Evolutionary conservation across 92 coral and sea anemone species (phyloP), one percentile per base, ranked within the genome.

Genomic region (Siderastrea radians): DNA sequence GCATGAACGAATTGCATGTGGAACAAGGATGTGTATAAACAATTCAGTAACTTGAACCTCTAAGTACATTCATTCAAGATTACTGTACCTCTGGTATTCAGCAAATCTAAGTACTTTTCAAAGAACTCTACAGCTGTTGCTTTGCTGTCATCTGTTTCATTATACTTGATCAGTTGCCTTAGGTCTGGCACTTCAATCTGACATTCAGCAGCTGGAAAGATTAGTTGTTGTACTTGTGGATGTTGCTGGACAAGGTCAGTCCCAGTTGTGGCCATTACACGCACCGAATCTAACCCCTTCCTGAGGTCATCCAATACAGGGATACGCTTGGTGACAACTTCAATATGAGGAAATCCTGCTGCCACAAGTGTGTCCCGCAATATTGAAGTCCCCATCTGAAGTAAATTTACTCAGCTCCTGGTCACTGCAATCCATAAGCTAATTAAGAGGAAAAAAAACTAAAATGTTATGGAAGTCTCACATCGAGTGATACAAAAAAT

Each of bases 281-380:
- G 72, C 3, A 88, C 87, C 44, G 68, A 57, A 57, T 64, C 81
- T 14, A 88, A 50, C 50, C 92, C 88, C 43, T 81, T 88, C 69
- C 87, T 81, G 77, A 88, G 75, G 46, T 88, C 88, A 74, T 88
- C 88, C 68, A 88, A 70, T 74, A 78, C 75, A 57, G 88, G 54
- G 44, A 88, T 63, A 49, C 83, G 61, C 74, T 82, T 88, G 49
- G 81, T 82, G 83, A 81, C 50, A 64, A 82, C 68, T 55, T 59
- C 85, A 12, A 88, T 62, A 77, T 88, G 82, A 17, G 92, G 92
- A 70, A 72, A 88, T 13, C 92, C 92, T n/a, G 88, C 82, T 51
- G 88, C 9, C 74, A 82, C 72, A 17, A 88, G 77, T 49, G 61
- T 77, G 58, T 88, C n/a, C 92, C 4, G 70, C 61, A 14, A 88